These are phyloP conservation scores for Cenopis cana DNA, from an alignment of 2,888 invertebrate genomes.

Conservation along the genomic window DNA sequence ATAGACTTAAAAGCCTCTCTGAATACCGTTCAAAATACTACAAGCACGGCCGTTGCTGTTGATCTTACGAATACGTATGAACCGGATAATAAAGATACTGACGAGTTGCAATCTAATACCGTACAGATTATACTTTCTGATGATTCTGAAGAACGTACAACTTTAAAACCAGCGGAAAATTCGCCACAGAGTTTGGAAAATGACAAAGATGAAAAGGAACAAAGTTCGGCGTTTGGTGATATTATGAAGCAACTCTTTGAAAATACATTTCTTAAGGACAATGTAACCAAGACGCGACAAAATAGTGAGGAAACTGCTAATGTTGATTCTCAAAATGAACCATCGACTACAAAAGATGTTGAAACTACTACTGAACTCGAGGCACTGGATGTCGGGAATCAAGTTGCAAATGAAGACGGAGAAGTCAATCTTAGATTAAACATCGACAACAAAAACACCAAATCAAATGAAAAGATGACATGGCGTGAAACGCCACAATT, in stretches of 20 bases:
- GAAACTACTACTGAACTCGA: background rate
- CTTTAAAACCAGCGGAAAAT: background rate
- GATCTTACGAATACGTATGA: background rate
- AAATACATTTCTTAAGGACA: background rate
- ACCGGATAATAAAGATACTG: background rate
- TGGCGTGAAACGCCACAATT: background rate
- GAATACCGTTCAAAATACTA: background rate
- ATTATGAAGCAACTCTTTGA: background rate
- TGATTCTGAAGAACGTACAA: background rate
- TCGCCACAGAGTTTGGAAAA: background rate
- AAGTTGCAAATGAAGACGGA: background rate
- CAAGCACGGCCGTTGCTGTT: no score
- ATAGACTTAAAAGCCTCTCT: background rate
- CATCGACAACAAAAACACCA: background rate
- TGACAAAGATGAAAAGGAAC: background rate
- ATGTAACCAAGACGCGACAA: background rate
- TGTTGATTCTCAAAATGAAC: background rate
- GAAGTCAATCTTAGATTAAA: background rate
- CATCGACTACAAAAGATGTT: background rate
- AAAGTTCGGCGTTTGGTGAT: background rate
- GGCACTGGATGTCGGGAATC: background rate
- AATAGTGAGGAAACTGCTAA: background rate
- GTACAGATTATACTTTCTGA: slow-evolving; percentile 2
- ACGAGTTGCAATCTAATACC: background rate
- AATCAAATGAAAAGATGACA: background rate